Evolutionary conservation across 2,888 invertebrate species (phyloP), one percentile per base, ranked within the genome.

Genomic region (Drosophila helvetica): DNA sequence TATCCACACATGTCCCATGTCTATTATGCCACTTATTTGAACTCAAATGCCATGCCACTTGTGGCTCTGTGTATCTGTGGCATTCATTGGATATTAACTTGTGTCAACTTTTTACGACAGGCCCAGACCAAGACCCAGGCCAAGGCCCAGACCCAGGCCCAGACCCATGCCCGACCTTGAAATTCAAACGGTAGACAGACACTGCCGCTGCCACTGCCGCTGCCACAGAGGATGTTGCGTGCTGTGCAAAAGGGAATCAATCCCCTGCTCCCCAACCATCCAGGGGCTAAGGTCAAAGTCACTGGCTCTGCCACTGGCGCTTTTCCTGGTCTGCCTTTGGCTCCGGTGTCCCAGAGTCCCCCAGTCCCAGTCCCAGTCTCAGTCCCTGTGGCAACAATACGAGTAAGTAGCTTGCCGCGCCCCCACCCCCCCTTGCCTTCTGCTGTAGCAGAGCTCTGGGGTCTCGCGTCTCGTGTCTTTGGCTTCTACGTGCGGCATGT

Each of bases 401-500:
- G 59, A 47, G 60, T 63, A 77, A 77, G 74, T 70, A 71, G 78
- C 77, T 56, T 54, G 56, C 46, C 68, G 42, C 50, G 43, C 17
- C 50, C 30, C 17, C 50, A 43, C 47, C 48, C 43, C 18, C 42
- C 25, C 55, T 12, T 15, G 50, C 22, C n/a, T 17, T 48, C 52
- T 60, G 56, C 53, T 56, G 56, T 38, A 19, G 61, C 68, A 60
- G 38, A 43, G 57, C 48, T 43, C 61, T 63, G 61, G 56, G 47
- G 18, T 63, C 60, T 73, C 33, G 62, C 38, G 50, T 33, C 59
- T 74, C 48, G 38, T 60, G 66, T 66, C 67, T 77, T 51, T 69
- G 61, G 56, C 54, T 74, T 77, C 56, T 86, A 86, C 85, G 82
- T 81, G 81, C 82, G 85, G 77, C 77, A 79, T 81, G 71, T 71